Evolutionary conservation across 2,113 vertebrate species (phyloP), one percentile per base, ranked within the genome.

Genomic region (Apodemus speciosus): DNA sequence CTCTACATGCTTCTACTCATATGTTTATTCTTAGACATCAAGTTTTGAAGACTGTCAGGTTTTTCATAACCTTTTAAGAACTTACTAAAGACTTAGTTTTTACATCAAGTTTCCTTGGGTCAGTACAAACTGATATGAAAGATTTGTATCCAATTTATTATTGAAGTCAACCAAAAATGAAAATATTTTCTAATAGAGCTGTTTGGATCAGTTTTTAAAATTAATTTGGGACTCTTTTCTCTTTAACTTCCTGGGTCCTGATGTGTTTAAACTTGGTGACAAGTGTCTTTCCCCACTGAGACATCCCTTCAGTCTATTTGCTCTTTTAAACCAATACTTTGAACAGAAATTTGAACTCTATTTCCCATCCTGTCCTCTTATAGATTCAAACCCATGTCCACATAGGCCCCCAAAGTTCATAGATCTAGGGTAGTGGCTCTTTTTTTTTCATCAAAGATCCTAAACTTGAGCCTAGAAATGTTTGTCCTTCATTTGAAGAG

Each of bases 1-100:
- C 58, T 10, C n/a, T 13, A 66, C 51, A 90, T 92, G 27, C 53
- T 92, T 68, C 51, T 92, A 93, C 62, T 75, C 25, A 96, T 72
- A 69, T 85, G 79, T 85, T 95, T 90, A 46, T 80, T 92, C 87
- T 85, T 96, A 62, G 43, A 72, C 9, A 84, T 60, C 90, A 32
- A 81, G 27, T 16, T 81, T 75, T 2, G 53, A 35, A 75, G 35
- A 5, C 35, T 64, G 20, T 79, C 94, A 73, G 18, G 35, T n/a
- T 83, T 93, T 89, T 60, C 32, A 71, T 32, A 89, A 56, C n/a
- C 16, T 88, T 94, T 92, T 51, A 90, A 94, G 58, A 94, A 90
- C 43, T 88, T 84, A 80, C 56, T 81, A 92, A 93, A 91, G 89
- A 90, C 21, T 91, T 91, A 68, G 73, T 56, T 91, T 90, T 94